Base-by-base conservation (phyloP, 2,113 vertebrate species). In the Solea solea region DNA sequence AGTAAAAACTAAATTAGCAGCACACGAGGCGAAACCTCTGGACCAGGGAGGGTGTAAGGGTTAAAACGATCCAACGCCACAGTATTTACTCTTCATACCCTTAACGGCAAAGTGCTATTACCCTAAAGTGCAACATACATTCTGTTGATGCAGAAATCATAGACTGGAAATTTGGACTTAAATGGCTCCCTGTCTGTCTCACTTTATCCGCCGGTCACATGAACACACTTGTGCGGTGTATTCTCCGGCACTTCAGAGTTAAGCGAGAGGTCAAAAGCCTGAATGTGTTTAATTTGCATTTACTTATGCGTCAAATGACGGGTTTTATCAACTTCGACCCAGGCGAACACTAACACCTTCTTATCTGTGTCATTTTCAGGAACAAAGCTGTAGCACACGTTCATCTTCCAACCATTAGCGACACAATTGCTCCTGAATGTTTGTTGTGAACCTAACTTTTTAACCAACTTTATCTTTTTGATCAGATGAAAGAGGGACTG, bases 1-100 rank as follows among this genome's bases (percentile, higher is more conserved):
- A 87, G 71, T 70, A 85, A 76, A 89, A 83, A 76, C 71, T 74
- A 75, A 85, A 87, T 92, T 90, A 90, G 59, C 81, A 81, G 75
- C 82, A 76, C 70, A 27, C 21, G 46, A 69, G 72, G 15, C 21
- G 21, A 21, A 21, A 21, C 72, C 69, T 79, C 45, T 54, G 48
- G 55, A 71, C 28, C 72, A 39, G 46, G 39, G 12, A 40, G 79
- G 80, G 81, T 48, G 42, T 41, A 21, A 21, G 81, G 82, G 80
- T 83, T 58, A 73, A 64, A 87, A 75, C 89, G 78, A 77, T 71
- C 21, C 34, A 59, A 49, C 65, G 65, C 71, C 69, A 74, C 59
- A 68, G 71, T 59, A 70, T 81, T 58, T 52, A 77, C 14, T 67
- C 49, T 14, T 25, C 51, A 34, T 50, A 66, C 80, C 74, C 68